Base-by-base conservation (phyloP, 2,797 vertebrate genomes). In the Crenuchus spilurus region DNA sequence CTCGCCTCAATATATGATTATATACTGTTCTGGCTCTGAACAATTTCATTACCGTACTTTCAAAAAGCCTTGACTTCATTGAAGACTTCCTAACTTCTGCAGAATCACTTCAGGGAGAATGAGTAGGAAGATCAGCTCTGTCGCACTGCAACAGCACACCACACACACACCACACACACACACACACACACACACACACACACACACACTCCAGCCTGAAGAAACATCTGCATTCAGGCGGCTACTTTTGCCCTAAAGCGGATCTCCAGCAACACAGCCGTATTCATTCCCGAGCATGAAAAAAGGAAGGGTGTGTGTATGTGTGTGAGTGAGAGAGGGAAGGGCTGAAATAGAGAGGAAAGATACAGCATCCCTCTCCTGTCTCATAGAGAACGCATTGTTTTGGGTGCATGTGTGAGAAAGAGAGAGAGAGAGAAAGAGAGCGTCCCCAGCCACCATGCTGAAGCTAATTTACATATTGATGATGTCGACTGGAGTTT, bases 301-400 rank as follows among this genome's bases (percentile, higher is more conserved):
- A 86, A 90, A 89, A 89, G 88, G 87, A 90, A 90, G 90, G 85
- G 85, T 83, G 83, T 88, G 87, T 87, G 82, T 62, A 85, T 24
- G 44, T n/a, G 66, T 35, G 20, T 9, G 18, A 22, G 52, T 61
- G 64, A 69, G 46, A 63, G 60, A 85, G 87, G 84, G 84, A 88
- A 37, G 46, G 65, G 31, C 58, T 55, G 49, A 70, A 90, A 90
- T 90, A 86, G 88, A 91, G 89, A 86, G 82, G 83, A 83, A 87
- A 89, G 86, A 92, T 90, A 88, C 88, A 91, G 86, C 88, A 87
- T 89, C 85, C 87, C 87, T 84, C 82, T 61, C 61, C 79, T 81
- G 83, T 87, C 85, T 46, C 42, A 93, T 90, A 92, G 86, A 91
- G 91, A 84, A 87, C 69, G 75, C 90, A 92, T 92, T 93, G 91